These are phyloP conservation scores for Bombus confusus DNA, from an alignment of 1,140 invertebrate genomes.

Conservation along the genomic window DNA sequence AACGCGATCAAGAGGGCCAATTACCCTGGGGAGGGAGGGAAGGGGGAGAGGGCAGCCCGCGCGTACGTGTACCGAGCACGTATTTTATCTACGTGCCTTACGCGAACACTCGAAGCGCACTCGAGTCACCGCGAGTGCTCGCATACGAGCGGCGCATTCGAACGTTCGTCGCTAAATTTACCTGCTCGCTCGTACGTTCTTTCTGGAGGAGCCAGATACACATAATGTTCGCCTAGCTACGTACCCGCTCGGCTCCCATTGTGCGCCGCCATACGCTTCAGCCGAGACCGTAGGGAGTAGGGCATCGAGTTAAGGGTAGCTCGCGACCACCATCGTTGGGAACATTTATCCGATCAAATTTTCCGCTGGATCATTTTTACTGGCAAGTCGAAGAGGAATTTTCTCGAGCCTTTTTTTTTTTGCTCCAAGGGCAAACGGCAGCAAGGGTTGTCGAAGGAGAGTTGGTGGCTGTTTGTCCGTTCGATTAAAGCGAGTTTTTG, in stretches of 20 bases:
- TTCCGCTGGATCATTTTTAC: constrained; percentile 5
- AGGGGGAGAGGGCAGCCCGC: constrained; percentile 14
- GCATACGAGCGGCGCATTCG: constrained; percentile 64
- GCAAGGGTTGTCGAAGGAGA: background rate
- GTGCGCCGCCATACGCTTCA: background rate
- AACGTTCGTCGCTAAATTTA: constrained; percentile 60
- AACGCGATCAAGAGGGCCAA: constrained; percentile 81
- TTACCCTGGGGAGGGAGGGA: constrained; percentile 63
- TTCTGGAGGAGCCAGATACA: constrained; percentile 44
- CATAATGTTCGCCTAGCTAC: constrained; percentile 52
- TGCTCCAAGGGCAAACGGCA: background rate
- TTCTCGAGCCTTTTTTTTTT: background rate
- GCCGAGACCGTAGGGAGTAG: background rate
- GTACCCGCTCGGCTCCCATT: constrained; percentile 1
- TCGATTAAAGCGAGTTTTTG: background rate
- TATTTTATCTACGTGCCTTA: constrained; percentile 74
- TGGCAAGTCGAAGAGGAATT: background rate
- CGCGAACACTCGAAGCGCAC: constrained; percentile 71
- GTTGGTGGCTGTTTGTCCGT: background rate
- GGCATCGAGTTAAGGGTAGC: constrained; percentile 36
- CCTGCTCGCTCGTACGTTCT: constrained; percentile 56
- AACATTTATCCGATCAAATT: constrained; percentile 55
- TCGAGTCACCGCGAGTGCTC: constrained; percentile 62
- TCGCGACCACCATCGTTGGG: constrained; percentile 25
- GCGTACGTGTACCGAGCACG: constrained; percentile 56